Percentiles rank a stretch among this genome's conserved stretches.
These are phyloP conservation scores for Mnemiopsis leidyi DNA, from an alignment of 37 sponge, comb jelly and placozoan species.

Conservation along the genomic window DNA sequence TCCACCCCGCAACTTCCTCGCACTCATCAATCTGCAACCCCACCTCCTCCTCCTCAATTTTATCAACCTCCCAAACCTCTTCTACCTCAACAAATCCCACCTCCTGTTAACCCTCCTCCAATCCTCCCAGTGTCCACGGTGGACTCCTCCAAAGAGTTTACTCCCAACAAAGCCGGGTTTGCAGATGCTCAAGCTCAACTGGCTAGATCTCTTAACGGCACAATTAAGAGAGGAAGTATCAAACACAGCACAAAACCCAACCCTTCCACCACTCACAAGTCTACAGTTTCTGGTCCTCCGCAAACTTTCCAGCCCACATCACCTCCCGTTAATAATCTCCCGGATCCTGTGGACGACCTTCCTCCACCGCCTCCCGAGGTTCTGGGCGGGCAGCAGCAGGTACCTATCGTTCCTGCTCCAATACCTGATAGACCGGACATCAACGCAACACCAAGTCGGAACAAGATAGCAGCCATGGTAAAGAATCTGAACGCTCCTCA, in stretches of 20 bases:
- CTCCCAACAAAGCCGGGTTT: neutral
- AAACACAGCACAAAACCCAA: neutral
- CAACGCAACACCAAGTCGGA: neutral
- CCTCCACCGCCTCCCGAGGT: slow-evolving; percentile 6
- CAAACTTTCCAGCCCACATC: neutral
- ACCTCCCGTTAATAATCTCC: neutral
- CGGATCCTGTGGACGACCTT: neutral
- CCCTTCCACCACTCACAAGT: neutral
- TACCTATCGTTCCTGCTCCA: neutral
- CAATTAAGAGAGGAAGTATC: neutral
- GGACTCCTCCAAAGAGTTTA: neutral
- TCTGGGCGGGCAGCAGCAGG: neutral
- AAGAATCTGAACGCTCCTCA: neutral
- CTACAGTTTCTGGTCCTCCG: neutral
- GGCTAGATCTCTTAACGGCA: neutral
- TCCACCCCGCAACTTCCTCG: slow-evolving; percentile 5
- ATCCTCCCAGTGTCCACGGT: neutral
- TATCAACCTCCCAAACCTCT: neutral
- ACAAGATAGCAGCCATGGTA: neutral
- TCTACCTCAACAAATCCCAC: too few relatives aligned
- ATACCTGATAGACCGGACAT: neutral
- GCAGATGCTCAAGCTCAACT: slow-evolving; percentile 27
- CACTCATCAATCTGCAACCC: neutral
- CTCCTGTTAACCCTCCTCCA: neutral
- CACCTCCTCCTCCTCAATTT: neutral